Percentiles rank a stretch among this genome's conserved stretches.
Conservation (phyloP, 2,797 vertebrate genomes). For the Propithecus perrieri region DNA sequence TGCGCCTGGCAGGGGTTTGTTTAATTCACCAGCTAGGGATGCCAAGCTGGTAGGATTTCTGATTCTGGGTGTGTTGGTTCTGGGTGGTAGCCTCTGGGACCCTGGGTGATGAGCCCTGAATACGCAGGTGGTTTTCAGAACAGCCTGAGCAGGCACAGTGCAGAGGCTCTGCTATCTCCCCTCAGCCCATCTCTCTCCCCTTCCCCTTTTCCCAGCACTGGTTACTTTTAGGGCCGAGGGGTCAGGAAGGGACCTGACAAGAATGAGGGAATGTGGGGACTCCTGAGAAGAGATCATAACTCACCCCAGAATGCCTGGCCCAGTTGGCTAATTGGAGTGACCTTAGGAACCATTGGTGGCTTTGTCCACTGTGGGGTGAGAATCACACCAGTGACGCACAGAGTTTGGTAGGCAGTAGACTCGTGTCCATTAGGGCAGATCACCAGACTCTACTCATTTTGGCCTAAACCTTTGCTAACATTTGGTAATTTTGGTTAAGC, state of each 20-base stretch:
- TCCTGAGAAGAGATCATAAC: too few species aligned
- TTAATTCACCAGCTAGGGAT: not conserved
- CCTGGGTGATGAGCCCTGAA: not conserved
- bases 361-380: not conserved
- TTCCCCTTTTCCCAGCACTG: not conserved
- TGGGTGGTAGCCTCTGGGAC: not conserved
- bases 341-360: not conserved
- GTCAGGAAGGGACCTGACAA: not conserved
- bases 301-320: not conserved
- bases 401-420: not conserved
- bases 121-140: not conserved
- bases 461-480: not conserved
- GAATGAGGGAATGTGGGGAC: not conserved
- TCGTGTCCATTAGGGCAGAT: not conserved
- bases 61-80: fast-evolving
- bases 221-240: too few species aligned
- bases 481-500: not conserved
- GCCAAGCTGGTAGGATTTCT: not conserved
- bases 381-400: not conserved
- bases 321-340: not conserved
- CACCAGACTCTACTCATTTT: not conserved
- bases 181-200: fast-evolving
- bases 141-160: not conserved
- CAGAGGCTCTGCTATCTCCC: not conserved
- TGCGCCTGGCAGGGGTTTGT: fast-evolving